Conservation (phyloP, 2,113 vertebrate genomes). For the Sceloporus tristichus region DNA sequence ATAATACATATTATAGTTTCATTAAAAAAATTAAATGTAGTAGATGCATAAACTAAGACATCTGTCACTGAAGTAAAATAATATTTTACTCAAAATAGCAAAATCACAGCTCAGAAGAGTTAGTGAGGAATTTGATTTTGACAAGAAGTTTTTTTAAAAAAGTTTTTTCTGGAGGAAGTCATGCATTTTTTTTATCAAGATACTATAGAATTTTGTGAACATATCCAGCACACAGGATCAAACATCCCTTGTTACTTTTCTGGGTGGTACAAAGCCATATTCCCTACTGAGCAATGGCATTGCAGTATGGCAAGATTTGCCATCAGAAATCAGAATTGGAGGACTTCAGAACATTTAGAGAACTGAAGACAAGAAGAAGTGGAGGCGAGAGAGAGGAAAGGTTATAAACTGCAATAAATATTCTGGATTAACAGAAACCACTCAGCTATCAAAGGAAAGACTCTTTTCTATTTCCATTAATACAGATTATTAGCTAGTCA, state of each 20-base stretch:
- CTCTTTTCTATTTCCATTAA: constrained; percentile 49
- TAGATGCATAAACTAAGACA: constrained; percentile 18
- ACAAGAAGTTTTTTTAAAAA: constrained; percentile 35
- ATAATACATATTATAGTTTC: constrained; percentile 4
- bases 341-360: not conserved
- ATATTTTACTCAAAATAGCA: constrained; percentile 45
- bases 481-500: constrained; percentile 32
- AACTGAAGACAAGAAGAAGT: not conserved
- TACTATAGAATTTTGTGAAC: constrained; percentile 59
- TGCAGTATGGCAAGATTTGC: constrained; percentile 9
- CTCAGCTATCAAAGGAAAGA: constrained; percentile 32
- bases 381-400: not conserved
- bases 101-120: constrained; percentile 41
- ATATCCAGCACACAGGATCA: not conserved
- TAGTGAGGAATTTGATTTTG: constrained; percentile 45
- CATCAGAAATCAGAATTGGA: constrained; percentile 35
- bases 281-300: not conserved
- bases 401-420: not conserved
- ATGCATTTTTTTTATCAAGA: constrained; percentile 56
- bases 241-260: not conserved
- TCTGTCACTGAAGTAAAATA: not conserved
- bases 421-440: constrained; percentile 45
- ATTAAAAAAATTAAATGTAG: not conserved
- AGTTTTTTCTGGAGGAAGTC: constrained; percentile 47
- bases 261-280: constrained; percentile 38